Evolutionary conservation across 2,888 invertebrate genomes (phyloP).

Genomic region (Drosophila tripunctata): DNA sequence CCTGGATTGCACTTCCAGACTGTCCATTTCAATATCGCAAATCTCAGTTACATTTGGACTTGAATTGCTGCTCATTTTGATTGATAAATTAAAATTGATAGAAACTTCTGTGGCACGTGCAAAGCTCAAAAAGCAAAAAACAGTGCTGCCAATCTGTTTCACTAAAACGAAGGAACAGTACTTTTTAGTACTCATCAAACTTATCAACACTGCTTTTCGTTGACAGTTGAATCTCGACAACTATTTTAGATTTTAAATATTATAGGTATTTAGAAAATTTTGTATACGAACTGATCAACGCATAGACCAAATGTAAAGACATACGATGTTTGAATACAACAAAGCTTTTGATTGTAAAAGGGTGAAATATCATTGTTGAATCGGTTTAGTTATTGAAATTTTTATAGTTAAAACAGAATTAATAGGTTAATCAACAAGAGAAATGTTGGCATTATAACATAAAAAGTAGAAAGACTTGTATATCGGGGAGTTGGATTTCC

Average conservation of each 20-base stretch:
- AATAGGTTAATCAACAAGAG: too few species aligned
- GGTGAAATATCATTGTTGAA: too few species aligned
- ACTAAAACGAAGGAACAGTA: background rate
- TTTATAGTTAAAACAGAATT: too few species aligned
- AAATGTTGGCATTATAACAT: too few species aligned
- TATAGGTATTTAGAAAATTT: background rate
- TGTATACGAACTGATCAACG: too few species aligned
- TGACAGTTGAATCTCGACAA: background rate
- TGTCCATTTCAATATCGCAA: background rate
- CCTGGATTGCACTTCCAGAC: background rate
- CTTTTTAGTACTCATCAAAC: background rate
- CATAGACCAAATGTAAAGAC: too few species aligned
- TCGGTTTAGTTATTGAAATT: too few species aligned
- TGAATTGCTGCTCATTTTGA: constrained; percentile 7
- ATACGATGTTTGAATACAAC: too few species aligned
- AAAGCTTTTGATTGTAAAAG: too few species aligned
- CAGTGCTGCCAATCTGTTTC: constrained; percentile 10
- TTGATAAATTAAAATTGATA: background rate
- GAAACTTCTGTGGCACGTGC: background rate
- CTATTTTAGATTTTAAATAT: background rate
- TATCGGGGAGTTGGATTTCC: too few species aligned
- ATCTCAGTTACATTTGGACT: background rate
- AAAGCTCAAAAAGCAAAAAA: background rate
- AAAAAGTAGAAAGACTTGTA: too few species aligned
- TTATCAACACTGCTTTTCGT: background rate